phyloP scores from a whole-genome alignment of 1,140 invertebrate species.

The Zaprionus lachaisei region DNA sequence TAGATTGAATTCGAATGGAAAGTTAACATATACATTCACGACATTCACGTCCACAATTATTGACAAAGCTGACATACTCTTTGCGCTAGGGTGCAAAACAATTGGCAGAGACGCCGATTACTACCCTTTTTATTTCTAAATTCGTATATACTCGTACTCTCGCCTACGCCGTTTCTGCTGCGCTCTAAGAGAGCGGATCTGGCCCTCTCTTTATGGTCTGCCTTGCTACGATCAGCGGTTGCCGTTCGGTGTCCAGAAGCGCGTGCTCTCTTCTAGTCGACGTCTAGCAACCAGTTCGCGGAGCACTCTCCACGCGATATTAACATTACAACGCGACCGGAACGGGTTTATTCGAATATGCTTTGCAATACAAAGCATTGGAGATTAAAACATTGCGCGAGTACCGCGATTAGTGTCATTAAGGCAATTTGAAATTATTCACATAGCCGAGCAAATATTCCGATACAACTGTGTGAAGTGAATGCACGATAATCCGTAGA shows the following conservation, averaged over 20 bases:
- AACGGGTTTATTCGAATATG: conserved; percentile 56
- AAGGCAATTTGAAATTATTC: not conserved
- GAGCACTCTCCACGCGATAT: conserved; percentile 40
- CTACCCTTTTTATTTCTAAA: not conserved
- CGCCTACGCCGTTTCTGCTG: not conserved
- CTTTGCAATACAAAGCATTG: conserved; percentile 39
- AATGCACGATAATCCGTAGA: conserved; percentile 48
- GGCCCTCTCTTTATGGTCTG: not conserved
- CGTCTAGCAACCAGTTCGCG: conserved; percentile 54
- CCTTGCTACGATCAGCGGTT: not conserved
- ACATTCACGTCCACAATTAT: not conserved
- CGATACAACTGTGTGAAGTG: not conserved
- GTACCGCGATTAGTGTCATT: not conserved
- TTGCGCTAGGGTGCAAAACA: not conserved
- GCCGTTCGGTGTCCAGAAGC: not conserved
- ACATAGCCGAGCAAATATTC: not conserved
- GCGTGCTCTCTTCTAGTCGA: conserved; percentile 14
- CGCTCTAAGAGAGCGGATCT: not conserved
- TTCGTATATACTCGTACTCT: conserved; percentile 4
- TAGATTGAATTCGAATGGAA: not conserved
- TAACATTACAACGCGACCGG: conserved; percentile 38
- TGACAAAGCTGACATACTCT: not conserved
- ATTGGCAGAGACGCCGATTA: not conserved
- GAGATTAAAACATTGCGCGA: not conserved
- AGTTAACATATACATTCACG: not conserved